Percentiles rank a stretch among this genome's conserved stretches.
These are phyloP conservation scores for Cheumatopsyche charites DNA, from an alignment of 1,140 invertebrate genomes.

Conservation along the genomic window DNA sequence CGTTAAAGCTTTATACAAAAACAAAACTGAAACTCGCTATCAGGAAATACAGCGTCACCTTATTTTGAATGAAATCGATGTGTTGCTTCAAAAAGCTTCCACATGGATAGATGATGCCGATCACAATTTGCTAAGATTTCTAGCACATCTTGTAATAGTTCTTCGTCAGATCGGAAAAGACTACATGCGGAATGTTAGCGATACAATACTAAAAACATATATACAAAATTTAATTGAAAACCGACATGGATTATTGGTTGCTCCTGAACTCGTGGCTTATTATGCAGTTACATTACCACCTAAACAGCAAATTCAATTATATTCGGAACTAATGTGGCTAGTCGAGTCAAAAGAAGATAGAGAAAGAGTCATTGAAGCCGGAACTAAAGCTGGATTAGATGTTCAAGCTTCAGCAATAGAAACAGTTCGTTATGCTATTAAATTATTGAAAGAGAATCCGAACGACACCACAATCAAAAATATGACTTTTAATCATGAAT, in stretches of 20 bases:
- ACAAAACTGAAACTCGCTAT: constrained; percentile 59
- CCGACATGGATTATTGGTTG: constrained; percentile 63
- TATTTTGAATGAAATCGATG: constrained; percentile 57
- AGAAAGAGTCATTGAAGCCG: constrained; percentile 58
- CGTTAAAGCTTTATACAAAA: constrained; percentile 57
- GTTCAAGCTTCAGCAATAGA: constrained; percentile 81
- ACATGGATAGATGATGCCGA: constrained; percentile 54
- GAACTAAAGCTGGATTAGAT: constrained; percentile 73
- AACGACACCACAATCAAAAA: constrained; percentile 26
- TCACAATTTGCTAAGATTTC: constrained; percentile 74
- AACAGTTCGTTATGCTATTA: constrained; percentile 80
- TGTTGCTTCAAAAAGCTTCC: constrained; percentile 57
- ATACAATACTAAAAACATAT: constrained; percentile 75
- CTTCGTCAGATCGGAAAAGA: constrained; percentile 77
- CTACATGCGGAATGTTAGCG: constrained; percentile 68
- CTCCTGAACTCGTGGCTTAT: constrained; percentile 78
- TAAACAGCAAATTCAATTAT: constrained; percentile 75
- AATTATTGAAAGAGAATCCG: constrained; percentile 46
- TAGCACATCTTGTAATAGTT: constrained; percentile 85
- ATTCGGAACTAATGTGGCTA: constrained; percentile 78
- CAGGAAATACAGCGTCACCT: constrained; percentile 57
- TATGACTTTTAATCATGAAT: constrained; percentile 47
- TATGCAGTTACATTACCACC: constrained; percentile 80
- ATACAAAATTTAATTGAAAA: constrained; percentile 73
- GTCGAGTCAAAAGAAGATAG: constrained; percentile 69